phyloP scores from a whole-genome alignment of 1,140 invertebrate genomes.

The Arion vulgaris region DNA sequence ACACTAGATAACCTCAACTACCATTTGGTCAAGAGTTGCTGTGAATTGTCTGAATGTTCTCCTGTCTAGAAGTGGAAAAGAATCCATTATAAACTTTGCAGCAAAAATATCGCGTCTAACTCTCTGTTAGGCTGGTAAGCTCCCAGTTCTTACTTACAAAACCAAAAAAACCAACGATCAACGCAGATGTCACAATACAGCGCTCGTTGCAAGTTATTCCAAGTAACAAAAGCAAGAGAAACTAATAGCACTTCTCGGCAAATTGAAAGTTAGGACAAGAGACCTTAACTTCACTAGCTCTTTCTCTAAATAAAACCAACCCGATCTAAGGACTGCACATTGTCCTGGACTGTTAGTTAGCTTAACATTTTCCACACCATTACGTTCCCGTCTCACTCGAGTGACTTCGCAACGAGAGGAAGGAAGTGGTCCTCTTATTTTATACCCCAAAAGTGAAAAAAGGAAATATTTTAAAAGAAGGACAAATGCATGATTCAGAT shows the following conservation, averaged over 20 bases:
- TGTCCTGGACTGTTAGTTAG: conserved; percentile 25
- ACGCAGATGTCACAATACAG: background rate
- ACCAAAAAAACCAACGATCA: background rate
- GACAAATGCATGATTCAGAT: background rate
- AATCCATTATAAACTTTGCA: no score
- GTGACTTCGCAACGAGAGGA: conserved; percentile 7
- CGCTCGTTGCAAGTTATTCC: background rate
- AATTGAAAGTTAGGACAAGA: background rate
- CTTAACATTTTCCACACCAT: conserved; percentile 35
- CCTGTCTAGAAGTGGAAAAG: no score
- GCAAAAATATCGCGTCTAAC: no score
- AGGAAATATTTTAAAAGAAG: background rate
- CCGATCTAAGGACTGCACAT: background rate
- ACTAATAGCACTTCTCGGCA: background rate
- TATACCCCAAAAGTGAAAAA: background rate
- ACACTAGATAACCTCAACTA: no score
- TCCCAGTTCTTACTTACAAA: no score
- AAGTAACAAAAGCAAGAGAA: background rate
- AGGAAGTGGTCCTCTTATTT: conserved; percentile 13
- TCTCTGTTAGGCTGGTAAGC: no score
- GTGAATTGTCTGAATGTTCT: no score
- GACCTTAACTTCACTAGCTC: conserved; percentile 16
- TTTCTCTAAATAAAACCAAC: background rate
- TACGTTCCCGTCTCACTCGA: conserved; percentile 13
- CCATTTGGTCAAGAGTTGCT: no score